phyloP scores from a whole-genome alignment of 2,888 invertebrate genomes.

The Argyresthia albistria region DNA sequence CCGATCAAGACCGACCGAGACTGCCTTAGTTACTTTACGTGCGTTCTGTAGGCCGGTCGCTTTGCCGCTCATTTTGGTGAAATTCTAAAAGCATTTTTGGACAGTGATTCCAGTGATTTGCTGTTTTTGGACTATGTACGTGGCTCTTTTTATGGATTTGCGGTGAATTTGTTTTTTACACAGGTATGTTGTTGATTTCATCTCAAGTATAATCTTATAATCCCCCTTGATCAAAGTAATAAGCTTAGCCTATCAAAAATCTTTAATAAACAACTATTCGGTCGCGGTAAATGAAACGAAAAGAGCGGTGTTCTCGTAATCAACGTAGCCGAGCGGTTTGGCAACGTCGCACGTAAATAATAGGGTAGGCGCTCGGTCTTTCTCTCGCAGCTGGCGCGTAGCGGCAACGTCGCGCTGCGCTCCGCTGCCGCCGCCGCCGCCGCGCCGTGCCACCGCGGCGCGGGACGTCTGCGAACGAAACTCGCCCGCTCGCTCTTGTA shows the following conservation, averaged over 20 bases:
- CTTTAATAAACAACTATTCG: background rate
- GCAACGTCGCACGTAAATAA: conserved; percentile 72
- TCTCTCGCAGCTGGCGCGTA: conserved; percentile 69
- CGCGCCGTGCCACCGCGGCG: conserved; percentile 15
- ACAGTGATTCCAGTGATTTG: background rate
- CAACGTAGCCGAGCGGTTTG: conserved; percentile 64
- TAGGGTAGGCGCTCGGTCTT: conserved; percentile 70
- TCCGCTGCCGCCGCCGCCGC: conserved; percentile 22
- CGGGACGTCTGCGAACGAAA: conserved; percentile 37
- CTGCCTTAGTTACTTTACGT: conserved; percentile 70
- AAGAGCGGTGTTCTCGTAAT: conserved; percentile 71
- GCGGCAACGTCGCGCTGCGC: conserved; percentile 55
- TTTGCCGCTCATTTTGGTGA: conserved; percentile 41
- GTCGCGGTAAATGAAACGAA: conserved; percentile 60
- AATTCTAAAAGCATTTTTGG: conserved; percentile 21
- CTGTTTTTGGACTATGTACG: background rate
- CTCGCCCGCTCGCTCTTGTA: conserved; percentile 16
- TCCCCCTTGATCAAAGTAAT: background rate
- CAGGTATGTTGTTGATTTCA: background rate
- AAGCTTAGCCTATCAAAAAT: background rate
- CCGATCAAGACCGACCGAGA: conserved; percentile 69
- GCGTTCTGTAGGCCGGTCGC: conserved; percentile 52
- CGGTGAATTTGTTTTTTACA: background rate
- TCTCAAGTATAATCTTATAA: background rate
- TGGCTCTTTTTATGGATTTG: background rate